These are phyloP conservation scores for Puffinus mauretanicus DNA, from an alignment of 2,113 vertebrate species.

Conservation along the genomic window DNA sequence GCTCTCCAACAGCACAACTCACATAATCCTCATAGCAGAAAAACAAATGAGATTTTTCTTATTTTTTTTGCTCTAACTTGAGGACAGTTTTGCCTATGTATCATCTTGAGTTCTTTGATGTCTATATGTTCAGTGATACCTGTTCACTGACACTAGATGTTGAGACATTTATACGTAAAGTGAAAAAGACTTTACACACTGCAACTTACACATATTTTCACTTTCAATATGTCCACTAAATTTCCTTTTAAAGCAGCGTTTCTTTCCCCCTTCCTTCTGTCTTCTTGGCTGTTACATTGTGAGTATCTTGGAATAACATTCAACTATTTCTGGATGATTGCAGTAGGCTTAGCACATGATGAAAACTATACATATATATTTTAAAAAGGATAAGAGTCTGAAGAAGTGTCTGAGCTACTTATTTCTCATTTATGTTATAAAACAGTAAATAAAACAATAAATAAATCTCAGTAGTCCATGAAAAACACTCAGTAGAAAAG, in stretches of 20 bases:
- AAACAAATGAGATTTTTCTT: background rate
- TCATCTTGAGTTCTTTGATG: background rate
- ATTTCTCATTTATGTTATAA: background rate
- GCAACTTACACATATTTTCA: background rate
- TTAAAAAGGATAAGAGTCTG: background rate
- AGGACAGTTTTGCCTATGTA: background rate
- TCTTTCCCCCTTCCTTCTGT: background rate
- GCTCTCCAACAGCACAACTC: background rate
- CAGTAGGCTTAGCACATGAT: background rate
- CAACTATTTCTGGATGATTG: slow-evolving; percentile 1
- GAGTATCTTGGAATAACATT: background rate
- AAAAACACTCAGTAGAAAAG: background rate
- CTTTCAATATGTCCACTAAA: background rate
- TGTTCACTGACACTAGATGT: background rate
- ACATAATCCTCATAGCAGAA: background rate
- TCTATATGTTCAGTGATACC: background rate
- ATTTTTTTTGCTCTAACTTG: background rate
- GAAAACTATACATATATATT: background rate
- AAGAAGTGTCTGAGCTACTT: background rate
- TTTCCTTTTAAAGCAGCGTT: background rate
- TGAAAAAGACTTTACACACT: background rate
- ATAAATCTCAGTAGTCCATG: background rate
- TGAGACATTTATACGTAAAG: background rate
- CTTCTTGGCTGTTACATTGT: background rate
- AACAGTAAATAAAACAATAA: background rate